A percentile compares a stretch with the other conserved stretches of the same genome.
These are phyloP conservation scores for zebrafish (Danio rerio) DNA, from an alignment of 2,113 vertebrate genomes.

Conservation along the genomic window DNA sequence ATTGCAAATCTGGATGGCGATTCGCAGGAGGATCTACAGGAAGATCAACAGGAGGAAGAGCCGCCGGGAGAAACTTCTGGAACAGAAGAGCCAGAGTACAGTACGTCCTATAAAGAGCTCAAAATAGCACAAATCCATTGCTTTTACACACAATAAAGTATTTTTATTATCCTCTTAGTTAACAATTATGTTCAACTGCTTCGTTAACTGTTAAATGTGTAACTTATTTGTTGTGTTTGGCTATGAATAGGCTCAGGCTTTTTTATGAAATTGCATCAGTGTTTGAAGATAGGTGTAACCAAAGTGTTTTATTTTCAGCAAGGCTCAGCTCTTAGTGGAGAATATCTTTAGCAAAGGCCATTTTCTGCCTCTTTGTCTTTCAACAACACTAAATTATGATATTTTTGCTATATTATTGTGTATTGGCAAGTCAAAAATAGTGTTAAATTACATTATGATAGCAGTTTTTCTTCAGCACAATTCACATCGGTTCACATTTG, in stretches of 20 bases:
- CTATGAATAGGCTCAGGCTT: neutral
- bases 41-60: conserved; percentile 45
- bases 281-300: neutral
- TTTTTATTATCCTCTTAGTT: neutral
- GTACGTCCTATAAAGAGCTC: conserved; percentile 72
- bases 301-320: too few relatives aligned
- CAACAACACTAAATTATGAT: too few relatives aligned
- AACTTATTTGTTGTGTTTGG: neutral
- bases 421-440: too few relatives aligned
- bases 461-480: too few relatives aligned
- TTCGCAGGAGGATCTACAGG: neutral
- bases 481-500: too few relatives aligned
- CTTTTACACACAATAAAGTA: neutral
- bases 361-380: too few relatives aligned
- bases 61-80: conserved; percentile 47
- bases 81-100: conserved; percentile 84
- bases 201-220: conserved; percentile 19
- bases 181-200: neutral
- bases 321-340: too few relatives aligned
- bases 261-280: neutral
- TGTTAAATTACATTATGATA: too few relatives aligned
- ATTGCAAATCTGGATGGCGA: conserved; percentile 74
- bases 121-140: neutral
- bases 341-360: too few relatives aligned
- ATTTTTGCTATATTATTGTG: too few relatives aligned